Base-by-base conservation (phyloP, 2,888 invertebrate species). In the Chrysopilus asiliformis region DNA sequence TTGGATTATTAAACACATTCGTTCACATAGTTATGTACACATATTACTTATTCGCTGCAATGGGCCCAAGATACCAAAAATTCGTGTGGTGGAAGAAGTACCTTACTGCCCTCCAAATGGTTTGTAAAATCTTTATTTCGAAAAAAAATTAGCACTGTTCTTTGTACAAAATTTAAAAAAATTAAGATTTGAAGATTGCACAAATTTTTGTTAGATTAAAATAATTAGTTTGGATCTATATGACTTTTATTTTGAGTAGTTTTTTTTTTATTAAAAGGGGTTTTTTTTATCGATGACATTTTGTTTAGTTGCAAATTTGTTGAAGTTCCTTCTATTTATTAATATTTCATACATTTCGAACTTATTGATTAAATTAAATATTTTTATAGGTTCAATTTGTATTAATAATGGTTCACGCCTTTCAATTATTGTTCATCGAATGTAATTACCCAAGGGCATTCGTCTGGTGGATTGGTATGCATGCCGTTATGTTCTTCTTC, bases 81-180 rank as follows among this genome's bases (percentile, higher is more conserved):
- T 93, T 80, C 58, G 71, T 93, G 44, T 93, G 91, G 91, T 93
- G 93, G 93, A 93, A 93, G 69, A 87, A 80, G 58, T 90, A 93
- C 64, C 74, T 93, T 56, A 93, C 93, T 17, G 76, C 78, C 34
- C 70, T 93, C 51, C 93, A 93, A 69, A 90, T 93, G 82, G 84
- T 85, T 61, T 66, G 64, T 49, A 31, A 37, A 38, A 13, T 18
- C n/a, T 4, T 19, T 10, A 19, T 7, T 7, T 32, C 10, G 20
- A 20, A 17, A 22, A 12, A 20, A 31, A 30, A 25, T 35, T 26
- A 20, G 15, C 31, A n/a, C 10, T 32, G 16, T 32, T 22, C 25
- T 26, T 14, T n/a, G 32, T 26, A 32, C 20, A 34, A 20, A 18
- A 17, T 10, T 31, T 7, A 15, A 31, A 16, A 10, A 31, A 7